These are phyloP conservation scores for Climacteris rufus DNA, from an alignment of 2,113 vertebrate species.

Conservation along the genomic window DNA sequence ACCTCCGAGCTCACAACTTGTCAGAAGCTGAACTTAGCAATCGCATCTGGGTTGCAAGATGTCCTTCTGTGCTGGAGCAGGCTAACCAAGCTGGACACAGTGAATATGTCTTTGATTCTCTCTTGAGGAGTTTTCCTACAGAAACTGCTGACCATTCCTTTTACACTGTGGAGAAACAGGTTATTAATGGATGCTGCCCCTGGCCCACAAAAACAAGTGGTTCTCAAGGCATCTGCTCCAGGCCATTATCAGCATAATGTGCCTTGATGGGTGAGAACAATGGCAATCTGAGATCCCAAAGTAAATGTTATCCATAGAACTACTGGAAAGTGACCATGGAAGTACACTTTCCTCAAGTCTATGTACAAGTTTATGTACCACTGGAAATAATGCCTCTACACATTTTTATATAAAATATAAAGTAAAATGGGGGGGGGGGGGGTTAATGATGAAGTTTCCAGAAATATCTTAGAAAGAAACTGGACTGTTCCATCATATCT, in stretches of 20 bases:
- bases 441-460: neutral
- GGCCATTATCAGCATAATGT: neutral
- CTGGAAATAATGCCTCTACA: neutral
- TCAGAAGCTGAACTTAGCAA: neutral
- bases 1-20: neutral
- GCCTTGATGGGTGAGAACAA: accelerated
- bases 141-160: neutral
- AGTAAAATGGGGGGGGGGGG: accelerated
- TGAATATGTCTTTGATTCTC: neutral
- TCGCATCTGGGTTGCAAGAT: neutral
- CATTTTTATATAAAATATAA: neutral
- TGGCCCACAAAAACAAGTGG: neutral
- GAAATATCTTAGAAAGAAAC: neutral
- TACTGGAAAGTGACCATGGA: neutral
- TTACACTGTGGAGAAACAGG: neutral
- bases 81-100: accelerated
- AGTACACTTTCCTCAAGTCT: neutral
- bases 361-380: neutral
- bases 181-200: neutral
- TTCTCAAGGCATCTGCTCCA: neutral
- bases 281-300: neutral
- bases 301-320: neutral
- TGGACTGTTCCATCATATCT: neutral
- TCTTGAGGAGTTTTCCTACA: neutral
- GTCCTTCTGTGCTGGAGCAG: neutral